phyloP scores from a whole-genome alignment of 2,797 vertebrate genomes.

The Pseudotriccus pelzelni region DNA sequence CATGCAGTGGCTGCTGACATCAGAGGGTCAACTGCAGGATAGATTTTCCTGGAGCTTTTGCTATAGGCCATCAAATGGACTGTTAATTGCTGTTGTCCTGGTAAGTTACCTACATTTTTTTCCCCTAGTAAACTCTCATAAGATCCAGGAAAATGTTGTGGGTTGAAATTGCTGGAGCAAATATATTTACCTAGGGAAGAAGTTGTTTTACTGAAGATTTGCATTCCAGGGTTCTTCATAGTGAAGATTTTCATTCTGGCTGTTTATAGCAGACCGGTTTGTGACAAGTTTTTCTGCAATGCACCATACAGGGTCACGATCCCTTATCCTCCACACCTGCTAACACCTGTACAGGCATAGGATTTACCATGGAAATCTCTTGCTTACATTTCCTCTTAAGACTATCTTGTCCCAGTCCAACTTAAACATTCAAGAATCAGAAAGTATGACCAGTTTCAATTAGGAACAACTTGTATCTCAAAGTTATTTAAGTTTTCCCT shows the following conservation, averaged over 20 bases:
- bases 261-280: background rate
- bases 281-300: background rate
- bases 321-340: background rate
- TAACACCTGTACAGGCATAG: background rate
- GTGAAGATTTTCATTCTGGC: background rate
- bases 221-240: background rate
- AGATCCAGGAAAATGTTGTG: background rate
- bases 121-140: background rate
- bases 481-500: background rate
- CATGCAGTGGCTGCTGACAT: constrained; percentile 35
- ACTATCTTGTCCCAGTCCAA: background rate
- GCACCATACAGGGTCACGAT: no score
- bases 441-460: background rate
- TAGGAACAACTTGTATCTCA: background rate
- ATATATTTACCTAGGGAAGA: background rate
- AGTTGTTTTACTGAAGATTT: background rate
- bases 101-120: background rate
- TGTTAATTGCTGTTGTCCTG: background rate
- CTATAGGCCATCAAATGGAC: background rate
- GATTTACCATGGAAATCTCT: background rate
- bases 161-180: background rate
- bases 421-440: background rate
- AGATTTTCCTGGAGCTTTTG: background rate
- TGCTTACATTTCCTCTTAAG: background rate
- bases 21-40: constrained; percentile 18